Conservation (phyloP, 2,113 vertebrate genomes). For the Actenoides lindsayi region DNA sequence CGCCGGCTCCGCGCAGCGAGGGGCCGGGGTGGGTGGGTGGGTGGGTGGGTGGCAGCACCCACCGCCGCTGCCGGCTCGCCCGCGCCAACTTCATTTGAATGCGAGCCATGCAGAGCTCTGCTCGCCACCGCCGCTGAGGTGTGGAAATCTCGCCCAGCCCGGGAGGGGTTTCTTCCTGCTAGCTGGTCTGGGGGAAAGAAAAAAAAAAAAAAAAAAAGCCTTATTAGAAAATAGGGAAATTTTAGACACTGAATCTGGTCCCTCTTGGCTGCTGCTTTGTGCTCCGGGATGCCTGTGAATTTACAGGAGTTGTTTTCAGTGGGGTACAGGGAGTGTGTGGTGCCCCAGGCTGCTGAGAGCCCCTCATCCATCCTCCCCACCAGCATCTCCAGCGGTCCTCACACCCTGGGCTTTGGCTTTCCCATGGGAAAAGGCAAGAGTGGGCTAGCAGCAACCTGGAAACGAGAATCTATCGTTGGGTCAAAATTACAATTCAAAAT, state of each 20-base stretch:
- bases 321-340: fast-evolving
- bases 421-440: neutral
- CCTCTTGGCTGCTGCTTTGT: fast-evolving
- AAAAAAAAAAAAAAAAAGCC: neutral
- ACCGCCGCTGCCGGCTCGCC: neutral
- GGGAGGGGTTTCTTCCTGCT: neutral
- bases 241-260: neutral
- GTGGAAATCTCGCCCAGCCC: neutral
- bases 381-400: neutral
- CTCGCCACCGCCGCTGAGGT: constrained; percentile 42
- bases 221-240: neutral
- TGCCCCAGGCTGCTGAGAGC: neutral
- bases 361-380: neutral
- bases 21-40: neutral
- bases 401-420: neutral
- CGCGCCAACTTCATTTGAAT: neutral
- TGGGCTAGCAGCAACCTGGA: neutral
- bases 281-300: neutral
- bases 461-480: neutral
- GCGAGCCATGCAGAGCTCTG: constrained; percentile 39
- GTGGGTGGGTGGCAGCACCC: constrained; percentile 9
- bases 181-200: neutral
- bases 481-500: neutral
- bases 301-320: neutral
- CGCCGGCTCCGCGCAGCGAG: neutral